Evolutionary conservation across 2,797 vertebrate species (phyloP), one percentile per base, ranked within the genome.

Genomic region (Luscinia megarhynchos): DNA sequence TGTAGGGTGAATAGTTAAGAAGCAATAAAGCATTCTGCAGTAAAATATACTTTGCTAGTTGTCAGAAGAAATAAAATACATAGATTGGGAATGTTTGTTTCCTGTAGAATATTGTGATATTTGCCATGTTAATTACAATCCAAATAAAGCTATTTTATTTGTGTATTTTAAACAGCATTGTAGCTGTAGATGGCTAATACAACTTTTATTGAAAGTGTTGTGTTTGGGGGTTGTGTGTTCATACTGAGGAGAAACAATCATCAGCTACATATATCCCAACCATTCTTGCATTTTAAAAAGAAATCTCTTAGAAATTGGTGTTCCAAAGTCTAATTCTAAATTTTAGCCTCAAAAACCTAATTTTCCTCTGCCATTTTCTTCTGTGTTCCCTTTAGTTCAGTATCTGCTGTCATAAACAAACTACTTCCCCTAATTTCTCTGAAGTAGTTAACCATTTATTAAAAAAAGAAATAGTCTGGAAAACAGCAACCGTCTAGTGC

Each of bases 51-150:
- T 92, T 97, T 94, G 67, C 79, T 90, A 89, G 43, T 96, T 92
- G 88, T 88, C 94, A 96, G 94, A 90, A 94, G 90, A 96, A 93
- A 93, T 95, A 96, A 97, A 97, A 96, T 90, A 81, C 58, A 79
- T 76, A 79, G 64, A 84, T 95, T 91, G 29, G 2, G 84, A 89
- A 89, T 97, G 89, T 96, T 97, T 95, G 94, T 95, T 95, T 97
- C 90, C 84, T 87, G 88, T 90, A 95, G 95, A 96, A 94, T 89
- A 95, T 86, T 95, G 84, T 10, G 36, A 90, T 97, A 86, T 95
- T 97, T 97, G 87, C 96, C 69, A 87, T 81, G 93, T 96, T 97
- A 97, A 97, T 97, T 97, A 96, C 96, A 98, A 97, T 95, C 74
- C 54, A 94, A 97, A 96, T 97, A 96, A 96, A 96, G n/a, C 68